Percentiles rank a stretch among this genome's conserved stretches.
Conservation (phyloP, 1,140 invertebrate genomes). For the Papilio polyxenes region DNA sequence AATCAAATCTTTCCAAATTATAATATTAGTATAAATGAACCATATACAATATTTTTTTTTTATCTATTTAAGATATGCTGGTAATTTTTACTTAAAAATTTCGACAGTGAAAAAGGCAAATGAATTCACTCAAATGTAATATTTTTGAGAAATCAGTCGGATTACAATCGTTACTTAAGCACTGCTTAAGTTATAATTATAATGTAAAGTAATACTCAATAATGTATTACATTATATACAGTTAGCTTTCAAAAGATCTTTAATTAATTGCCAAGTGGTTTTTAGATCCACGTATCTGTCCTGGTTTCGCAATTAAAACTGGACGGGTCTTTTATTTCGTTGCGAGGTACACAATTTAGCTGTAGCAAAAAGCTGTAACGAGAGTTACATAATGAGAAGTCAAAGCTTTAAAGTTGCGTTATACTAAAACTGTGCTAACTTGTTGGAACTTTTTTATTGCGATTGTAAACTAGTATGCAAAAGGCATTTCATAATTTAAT, state of each 20-base stretch:
- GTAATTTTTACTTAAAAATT: too few relatives aligned
- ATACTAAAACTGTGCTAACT: constrained; percentile 29
- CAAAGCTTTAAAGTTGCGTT: constrained; percentile 26
- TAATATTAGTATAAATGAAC: too few relatives aligned
- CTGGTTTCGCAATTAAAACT: constrained; percentile 8
- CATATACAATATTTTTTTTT: too few relatives aligned
- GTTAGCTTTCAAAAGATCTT: constrained; percentile 48
- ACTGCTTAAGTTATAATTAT: too few relatives aligned
- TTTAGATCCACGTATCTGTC: constrained; percentile 5
- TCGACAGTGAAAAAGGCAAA: too few relatives aligned
- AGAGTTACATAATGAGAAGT: constrained; percentile 28
- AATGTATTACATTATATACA: constrained; percentile 35
- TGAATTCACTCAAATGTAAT: too few relatives aligned
- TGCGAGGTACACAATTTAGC: constrained; percentile 13
- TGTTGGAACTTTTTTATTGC: constrained; percentile 25
- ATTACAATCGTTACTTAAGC: too few relatives aligned
- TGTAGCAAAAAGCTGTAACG: constrained; percentile 26
- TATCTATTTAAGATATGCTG: too few relatives aligned
- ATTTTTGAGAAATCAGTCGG: too few relatives aligned
- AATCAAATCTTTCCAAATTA: too few relatives aligned
- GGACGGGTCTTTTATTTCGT: neutral
- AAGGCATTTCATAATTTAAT: neutral
- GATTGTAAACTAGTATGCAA: constrained; percentile 5
- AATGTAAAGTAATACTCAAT: too few relatives aligned
- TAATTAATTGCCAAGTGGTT: constrained; percentile 6